A percentile compares a stretch with the other conserved stretches of the same genome.
phyloP scores from a whole-genome alignment of 2,888 invertebrate species.

The Erebia palarica region DNA sequence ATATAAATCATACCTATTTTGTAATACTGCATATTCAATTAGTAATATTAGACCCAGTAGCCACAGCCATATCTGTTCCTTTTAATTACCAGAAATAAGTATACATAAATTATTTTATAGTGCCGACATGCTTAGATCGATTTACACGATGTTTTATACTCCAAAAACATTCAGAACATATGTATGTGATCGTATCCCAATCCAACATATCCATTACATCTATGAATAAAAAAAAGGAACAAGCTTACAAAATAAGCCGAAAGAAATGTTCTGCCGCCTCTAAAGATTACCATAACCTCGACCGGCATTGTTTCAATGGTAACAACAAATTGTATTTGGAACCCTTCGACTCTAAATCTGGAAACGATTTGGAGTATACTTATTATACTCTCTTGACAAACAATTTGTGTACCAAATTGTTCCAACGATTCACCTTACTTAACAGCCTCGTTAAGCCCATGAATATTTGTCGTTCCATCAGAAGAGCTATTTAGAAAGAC shows the following conservation, averaged over 20 bases:
- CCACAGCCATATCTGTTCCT: no score
- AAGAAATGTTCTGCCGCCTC: conserved; percentile 47
- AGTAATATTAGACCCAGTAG: no score
- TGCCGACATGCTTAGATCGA: conserved; percentile 11
- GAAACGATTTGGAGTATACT: conserved; percentile 75
- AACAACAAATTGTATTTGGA: conserved; percentile 57
- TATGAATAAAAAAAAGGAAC: conserved; percentile 38
- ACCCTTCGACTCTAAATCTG: conserved; percentile 76
- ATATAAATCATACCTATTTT: no score
- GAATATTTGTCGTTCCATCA: conserved; percentile 51
- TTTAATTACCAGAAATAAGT: background rate
- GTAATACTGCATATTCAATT: no score
- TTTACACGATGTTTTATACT: conserved; percentile 17
- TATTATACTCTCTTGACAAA: conserved; percentile 74
- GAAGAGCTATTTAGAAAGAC: conserved; percentile 31
- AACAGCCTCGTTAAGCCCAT: conserved; percentile 60
- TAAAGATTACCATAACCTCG: conserved; percentile 50
- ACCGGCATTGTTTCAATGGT: conserved; percentile 58
- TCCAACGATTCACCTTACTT: conserved; percentile 63
- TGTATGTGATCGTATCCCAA: conserved; percentile 37
- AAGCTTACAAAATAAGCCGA: conserved; percentile 35
- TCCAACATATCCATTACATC: conserved; percentile 40
- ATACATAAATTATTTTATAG: background rate
- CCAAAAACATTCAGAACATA: conserved; percentile 18
- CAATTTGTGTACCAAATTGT: conserved; percentile 73